These are phyloP conservation scores for Nasua narica DNA, from an alignment of 2,797 vertebrate genomes.

Conservation along the genomic window DNA sequence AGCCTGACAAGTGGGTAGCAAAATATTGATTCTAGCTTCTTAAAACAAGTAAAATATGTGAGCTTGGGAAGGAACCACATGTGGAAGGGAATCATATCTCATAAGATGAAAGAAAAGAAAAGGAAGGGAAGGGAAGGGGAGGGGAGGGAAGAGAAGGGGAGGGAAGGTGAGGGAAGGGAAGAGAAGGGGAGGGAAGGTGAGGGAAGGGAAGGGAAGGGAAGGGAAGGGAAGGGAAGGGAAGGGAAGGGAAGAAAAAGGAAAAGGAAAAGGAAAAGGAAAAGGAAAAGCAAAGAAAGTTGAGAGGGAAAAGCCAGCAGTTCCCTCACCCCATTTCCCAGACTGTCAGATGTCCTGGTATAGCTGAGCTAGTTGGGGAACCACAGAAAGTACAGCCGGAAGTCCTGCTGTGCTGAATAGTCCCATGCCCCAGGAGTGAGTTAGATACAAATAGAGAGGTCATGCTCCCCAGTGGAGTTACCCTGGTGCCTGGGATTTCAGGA, in stretches of 20 bases:
- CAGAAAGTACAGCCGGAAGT: not conserved
- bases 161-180: too few species aligned
- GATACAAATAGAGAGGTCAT: not conserved
- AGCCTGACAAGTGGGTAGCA: slow-evolving; percentile 26
- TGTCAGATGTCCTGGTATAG: not conserved
- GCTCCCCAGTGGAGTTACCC: accelerated
- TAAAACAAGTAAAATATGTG: slow-evolving; percentile 52
- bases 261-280: too few species aligned
- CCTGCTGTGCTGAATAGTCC: accelerated
- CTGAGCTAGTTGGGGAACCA: not conserved
- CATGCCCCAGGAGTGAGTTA: not conserved
- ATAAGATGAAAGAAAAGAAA: slow-evolving; percentile 26
- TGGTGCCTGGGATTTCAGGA: not conserved
- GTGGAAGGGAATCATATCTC: not conserved
- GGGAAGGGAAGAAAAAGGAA: too few species aligned
- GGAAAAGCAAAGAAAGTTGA: not conserved
- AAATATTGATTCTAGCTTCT: slow-evolving; percentile 62
- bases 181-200: too few species aligned
- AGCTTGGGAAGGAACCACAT: not conserved
- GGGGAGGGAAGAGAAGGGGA: too few species aligned
- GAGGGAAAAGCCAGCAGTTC: not conserved
- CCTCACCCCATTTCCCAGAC: not conserved
- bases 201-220: too few species aligned
- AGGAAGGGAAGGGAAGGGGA: not conserved
- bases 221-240: too few species aligned